A percentile compares a stretch with the other conserved stretches of the same genome.
phyloP scores from a whole-genome alignment of 1,140 invertebrate genomes.

The Carcinoscorpius rotundicauda region DNA sequence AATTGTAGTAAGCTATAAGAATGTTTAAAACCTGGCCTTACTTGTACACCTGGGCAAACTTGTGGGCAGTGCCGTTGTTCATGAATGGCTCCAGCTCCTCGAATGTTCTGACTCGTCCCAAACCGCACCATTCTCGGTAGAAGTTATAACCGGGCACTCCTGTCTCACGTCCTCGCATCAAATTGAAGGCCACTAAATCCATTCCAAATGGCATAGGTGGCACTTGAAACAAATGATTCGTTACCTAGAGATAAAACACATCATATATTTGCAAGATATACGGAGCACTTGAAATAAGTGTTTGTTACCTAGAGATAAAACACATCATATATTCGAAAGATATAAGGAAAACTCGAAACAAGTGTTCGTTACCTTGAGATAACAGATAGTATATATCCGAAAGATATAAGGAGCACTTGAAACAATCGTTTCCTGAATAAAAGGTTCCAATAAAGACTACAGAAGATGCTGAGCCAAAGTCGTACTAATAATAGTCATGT shows the following conservation, averaged over 20 bases:
- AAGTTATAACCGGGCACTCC: slow-evolving; percentile 64
- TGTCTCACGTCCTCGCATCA: slow-evolving; percentile 77
- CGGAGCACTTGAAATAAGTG: no score
- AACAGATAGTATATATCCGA: no score
- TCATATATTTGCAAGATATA: no score
- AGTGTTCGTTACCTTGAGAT: no score
- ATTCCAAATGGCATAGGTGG: slow-evolving; percentile 46
- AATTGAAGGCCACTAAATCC: slow-evolving; percentile 72
- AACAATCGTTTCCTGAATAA: no score
- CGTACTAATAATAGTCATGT: no score
- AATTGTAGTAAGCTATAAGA: no score
- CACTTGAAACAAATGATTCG: slow-evolving; percentile 57
- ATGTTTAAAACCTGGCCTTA: slow-evolving; percentile 5
- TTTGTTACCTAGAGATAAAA: slow-evolving; percentile 39
- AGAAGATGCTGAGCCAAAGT: no score
- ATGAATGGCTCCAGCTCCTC: slow-evolving; percentile 24
- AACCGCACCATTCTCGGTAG: slow-evolving; percentile 59
- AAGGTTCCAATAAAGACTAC: no score
- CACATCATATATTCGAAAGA: no score
- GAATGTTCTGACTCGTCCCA: slow-evolving; percentile 26
- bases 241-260: slow-evolving; percentile 39
- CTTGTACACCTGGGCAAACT: slow-evolving; percentile 26
- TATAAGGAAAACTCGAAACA: no score
- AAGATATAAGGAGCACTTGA: no score
- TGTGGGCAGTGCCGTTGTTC: slow-evolving; percentile 24